These are phyloP conservation scores for Tupaia tana DNA, from an alignment of 2,113 vertebrate genomes.

Conservation along the genomic window DNA sequence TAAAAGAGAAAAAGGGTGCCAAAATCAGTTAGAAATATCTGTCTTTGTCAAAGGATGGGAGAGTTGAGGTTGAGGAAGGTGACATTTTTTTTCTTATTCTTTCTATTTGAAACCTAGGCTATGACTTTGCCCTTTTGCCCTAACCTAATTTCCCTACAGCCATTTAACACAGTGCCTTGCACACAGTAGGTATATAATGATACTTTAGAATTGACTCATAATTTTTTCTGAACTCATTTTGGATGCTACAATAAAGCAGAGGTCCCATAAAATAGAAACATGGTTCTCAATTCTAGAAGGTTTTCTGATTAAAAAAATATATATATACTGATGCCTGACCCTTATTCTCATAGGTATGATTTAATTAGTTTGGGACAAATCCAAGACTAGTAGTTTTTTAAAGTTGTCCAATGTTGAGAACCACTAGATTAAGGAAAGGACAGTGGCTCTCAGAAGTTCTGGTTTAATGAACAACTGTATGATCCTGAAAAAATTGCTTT, in stretches of 20 bases:
- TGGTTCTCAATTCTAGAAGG: not conserved
- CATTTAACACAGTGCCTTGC: not conserved
- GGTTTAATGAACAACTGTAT: slow-evolving; percentile 11
- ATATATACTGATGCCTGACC: not conserved
- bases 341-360: not conserved
- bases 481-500: not conserved
- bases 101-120: not conserved
- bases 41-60: not conserved
- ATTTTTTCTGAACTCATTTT: slow-evolving; percentile 15
- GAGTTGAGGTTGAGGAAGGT: not conserved
- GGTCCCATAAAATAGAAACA: not conserved
- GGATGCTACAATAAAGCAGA: slow-evolving; percentile 8
- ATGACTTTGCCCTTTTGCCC: not conserved
- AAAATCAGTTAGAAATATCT: not conserved
- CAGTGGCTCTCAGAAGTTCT: not conserved
- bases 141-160: not conserved
- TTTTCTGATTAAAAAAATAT: not conserved
- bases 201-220: slow-evolving; percentile 39
- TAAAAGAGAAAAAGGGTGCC: not conserved
- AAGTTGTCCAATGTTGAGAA: slow-evolving; percentile 23
- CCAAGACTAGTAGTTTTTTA: not conserved
- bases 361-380: slow-evolving; percentile 41
- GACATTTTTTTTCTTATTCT: not conserved
- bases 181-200: not conserved
- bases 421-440: not conserved